Evolutionary conservation across 2,888 invertebrate genomes (phyloP).

Genomic region (Lypha dubia): DNA sequence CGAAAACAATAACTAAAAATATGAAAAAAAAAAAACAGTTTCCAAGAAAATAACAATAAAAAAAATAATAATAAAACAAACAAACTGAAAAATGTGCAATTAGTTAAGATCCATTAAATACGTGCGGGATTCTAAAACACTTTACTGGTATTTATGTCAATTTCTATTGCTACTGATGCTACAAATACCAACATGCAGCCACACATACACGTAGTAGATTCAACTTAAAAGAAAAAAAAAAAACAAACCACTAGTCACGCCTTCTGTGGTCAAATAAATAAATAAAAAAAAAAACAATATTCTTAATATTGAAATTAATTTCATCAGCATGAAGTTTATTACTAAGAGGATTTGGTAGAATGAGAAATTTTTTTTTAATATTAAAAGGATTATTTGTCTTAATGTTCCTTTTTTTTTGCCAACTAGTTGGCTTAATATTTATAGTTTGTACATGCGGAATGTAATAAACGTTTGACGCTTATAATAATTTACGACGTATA

Average conservation of each 20-base stretch:
- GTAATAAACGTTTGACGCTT: no score
- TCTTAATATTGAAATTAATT: constrained; percentile 37
- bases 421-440: no score
- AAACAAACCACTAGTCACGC: not conserved
- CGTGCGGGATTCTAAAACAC: constrained; percentile 74
- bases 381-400: not conserved
- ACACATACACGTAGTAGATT: not conserved
- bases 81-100: constrained; percentile 70
- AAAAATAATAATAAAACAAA: no score
- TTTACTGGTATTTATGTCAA: constrained; percentile 72
- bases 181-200: not conserved
- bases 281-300: not conserved
- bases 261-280: constrained; percentile 52
- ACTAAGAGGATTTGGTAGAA: not conserved
- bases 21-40: not conserved
- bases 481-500: no score
- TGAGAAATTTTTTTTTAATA: not conserved
- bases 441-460: no score
- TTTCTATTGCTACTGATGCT: constrained; percentile 3
- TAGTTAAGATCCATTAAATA: constrained; percentile 73
- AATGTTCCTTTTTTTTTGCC: no score
- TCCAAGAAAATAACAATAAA: constrained; percentile 26
- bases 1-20: constrained; percentile 38
- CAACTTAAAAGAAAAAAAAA: not conserved
- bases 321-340: constrained; percentile 33